phyloP scores from a whole-genome alignment of 2,797 vertebrate genomes.

The Acomys russatus region DNA sequence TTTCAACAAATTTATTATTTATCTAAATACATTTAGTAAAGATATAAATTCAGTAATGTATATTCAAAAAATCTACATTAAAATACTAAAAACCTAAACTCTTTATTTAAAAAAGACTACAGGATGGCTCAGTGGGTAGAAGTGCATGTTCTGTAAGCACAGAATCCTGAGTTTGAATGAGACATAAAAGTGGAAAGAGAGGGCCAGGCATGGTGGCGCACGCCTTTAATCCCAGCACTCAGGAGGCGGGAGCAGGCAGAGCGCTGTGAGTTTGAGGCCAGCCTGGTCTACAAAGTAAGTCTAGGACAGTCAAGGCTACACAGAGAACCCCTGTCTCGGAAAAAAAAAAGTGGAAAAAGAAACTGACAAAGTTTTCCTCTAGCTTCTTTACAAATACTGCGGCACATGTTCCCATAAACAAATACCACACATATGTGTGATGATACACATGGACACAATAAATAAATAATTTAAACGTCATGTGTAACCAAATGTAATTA shows the following conservation, averaged over 20 bases:
- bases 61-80: background rate
- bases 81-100: slow-evolving; percentile 5
- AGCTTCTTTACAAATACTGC: background rate
- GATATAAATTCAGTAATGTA: slow-evolving; percentile 10
- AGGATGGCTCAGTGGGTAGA: background rate
- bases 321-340: too few relatives aligned
- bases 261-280: too few relatives aligned
- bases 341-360: background rate
- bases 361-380: background rate
- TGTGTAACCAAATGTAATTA: slow-evolving; percentile 43
- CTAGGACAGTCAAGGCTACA: too few relatives aligned
- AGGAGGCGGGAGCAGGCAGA: too few relatives aligned
- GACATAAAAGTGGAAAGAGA: background rate
- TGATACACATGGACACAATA: background rate
- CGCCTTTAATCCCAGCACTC: too few relatives aligned
- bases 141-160: background rate
- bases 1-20: too few relatives aligned
- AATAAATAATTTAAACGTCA: background rate
- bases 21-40: background rate
- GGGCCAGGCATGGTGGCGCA: too few relatives aligned
- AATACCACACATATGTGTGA: background rate
- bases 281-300: too few relatives aligned
- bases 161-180: background rate
- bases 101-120: background rate
- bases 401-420: background rate